phyloP scores from a whole-genome alignment of 2,113 vertebrate species.

The Aspidoscelis tigris region DNA sequence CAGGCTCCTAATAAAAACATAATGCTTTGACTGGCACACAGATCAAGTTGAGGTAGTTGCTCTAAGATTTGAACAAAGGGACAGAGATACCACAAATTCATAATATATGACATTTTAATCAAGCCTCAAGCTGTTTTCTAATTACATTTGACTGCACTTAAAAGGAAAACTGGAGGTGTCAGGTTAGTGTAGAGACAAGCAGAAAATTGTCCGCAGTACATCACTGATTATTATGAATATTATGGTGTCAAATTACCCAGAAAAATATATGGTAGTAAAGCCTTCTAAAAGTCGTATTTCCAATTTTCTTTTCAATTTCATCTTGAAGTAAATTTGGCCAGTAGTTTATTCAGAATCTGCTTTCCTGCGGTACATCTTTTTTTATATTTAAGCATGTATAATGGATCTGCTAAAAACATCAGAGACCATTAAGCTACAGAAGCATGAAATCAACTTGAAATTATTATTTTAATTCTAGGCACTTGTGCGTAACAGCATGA shows the following conservation, averaged over 20 bases:
- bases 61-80: slow-evolving; percentile 39
- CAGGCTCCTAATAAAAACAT: neutral
- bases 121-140: slow-evolving; percentile 67
- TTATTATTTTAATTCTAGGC: slow-evolving; percentile 78
- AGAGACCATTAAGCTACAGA: slow-evolving; percentile 73
- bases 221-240: slow-evolving; percentile 51
- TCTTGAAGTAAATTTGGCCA: slow-evolving; percentile 65
- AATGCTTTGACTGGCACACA: neutral
- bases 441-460: slow-evolving; percentile 79
- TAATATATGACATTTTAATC: slow-evolving; percentile 71
- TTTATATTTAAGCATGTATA: slow-evolving; percentile 66
- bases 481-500: slow-evolving; percentile 70
- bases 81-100: slow-evolving; percentile 45
- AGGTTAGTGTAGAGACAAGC: slow-evolving; percentile 52
- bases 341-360: slow-evolving; percentile 57
- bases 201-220: slow-evolving; percentile 59
- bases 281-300: slow-evolving; percentile 54
- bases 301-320: slow-evolving; percentile 67
- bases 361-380: slow-evolving; percentile 47
- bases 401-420: slow-evolving; percentile 65
- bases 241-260: slow-evolving; percentile 51
- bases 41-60: slow-evolving; percentile 8
- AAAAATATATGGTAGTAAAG: slow-evolving; percentile 51
- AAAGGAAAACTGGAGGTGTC: slow-evolving; percentile 54
- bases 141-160: slow-evolving; percentile 67